A percentile compares a stretch with the other conserved stretches of the same genome.
Conservation (phyloP, 1,140 invertebrate species). For the Choristoneura fumiferana region DNA sequence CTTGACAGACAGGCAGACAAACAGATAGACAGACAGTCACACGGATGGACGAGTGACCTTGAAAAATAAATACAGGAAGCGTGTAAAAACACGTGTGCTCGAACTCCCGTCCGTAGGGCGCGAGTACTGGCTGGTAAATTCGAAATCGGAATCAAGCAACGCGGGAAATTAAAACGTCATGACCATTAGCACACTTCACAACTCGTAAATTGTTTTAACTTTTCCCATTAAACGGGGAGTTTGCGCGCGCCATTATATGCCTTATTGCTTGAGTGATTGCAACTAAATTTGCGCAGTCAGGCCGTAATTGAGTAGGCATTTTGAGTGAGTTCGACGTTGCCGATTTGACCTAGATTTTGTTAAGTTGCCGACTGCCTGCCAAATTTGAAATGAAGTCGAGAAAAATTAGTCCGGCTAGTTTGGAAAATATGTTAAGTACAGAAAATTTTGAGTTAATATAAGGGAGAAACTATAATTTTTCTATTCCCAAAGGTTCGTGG, state of each 20-base stretch:
- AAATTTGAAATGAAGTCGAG: not conserved
- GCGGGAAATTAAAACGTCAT: conserved; percentile 36
- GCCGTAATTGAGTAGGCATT: conserved; percentile 9
- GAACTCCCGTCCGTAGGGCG: not conserved
- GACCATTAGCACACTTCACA: conserved; percentile 30
- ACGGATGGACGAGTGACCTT: no score
- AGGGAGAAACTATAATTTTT: no score
- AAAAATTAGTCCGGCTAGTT: conserved; percentile 8
- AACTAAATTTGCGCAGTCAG: conserved; percentile 11
- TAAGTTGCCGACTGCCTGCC: conserved; percentile 11
- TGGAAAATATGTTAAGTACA: no score
- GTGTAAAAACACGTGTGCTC: not conserved
- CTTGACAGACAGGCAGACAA: no score
- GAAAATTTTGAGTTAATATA: not conserved
- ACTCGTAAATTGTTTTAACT: conserved; percentile 36
- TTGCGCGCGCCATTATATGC: conserved; percentile 20
- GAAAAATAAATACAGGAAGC: no score
- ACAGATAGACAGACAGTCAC: no score
- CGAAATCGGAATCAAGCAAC: conserved; percentile 17
- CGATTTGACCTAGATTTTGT: conserved; percentile 6
- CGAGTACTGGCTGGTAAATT: not conserved
- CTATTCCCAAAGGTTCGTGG: no score
- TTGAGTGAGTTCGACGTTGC: conserved; percentile 11
- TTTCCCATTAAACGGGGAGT: conserved; percentile 35
- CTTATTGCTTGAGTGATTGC: conserved; percentile 9